Conservation (phyloP, 2,113 vertebrate genomes). For the Clarias magur region DNA sequence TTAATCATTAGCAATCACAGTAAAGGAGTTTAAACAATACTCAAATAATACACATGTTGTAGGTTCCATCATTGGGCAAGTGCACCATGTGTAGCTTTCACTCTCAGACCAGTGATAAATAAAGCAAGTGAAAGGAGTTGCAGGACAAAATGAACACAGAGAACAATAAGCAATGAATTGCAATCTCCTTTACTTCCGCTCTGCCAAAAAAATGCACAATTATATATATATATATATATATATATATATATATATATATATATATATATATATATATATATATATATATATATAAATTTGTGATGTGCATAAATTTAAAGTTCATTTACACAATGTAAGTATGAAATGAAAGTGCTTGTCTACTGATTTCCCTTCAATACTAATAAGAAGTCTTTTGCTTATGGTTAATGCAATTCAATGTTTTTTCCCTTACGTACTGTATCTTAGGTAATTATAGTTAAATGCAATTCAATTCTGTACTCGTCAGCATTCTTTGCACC, state of each 20-base stretch:
- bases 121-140: neutral
- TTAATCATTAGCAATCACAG: neutral
- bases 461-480: neutral
- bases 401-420: neutral
- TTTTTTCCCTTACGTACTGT: neutral
- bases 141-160: neutral
- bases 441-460: neutral
- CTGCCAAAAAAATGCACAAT: neutral
- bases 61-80: neutral
- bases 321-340: neutral
- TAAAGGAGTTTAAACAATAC: neutral
- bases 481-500: conserved; percentile 6
- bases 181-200: neutral
- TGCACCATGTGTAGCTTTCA: neutral
- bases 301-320: neutral
- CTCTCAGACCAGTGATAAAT: neutral
- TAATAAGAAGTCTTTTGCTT: neutral
- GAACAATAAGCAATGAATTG: neutral
- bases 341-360: neutral
- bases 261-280: too few species aligned
- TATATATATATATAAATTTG: neutral
- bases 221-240: too few species aligned
- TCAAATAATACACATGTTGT: neutral
- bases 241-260: too few species aligned
- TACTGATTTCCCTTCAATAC: neutral